Evolutionary conservation across 2,888 invertebrate genomes (phyloP).

Genomic region (Acanthosepion lycidas): DNA sequence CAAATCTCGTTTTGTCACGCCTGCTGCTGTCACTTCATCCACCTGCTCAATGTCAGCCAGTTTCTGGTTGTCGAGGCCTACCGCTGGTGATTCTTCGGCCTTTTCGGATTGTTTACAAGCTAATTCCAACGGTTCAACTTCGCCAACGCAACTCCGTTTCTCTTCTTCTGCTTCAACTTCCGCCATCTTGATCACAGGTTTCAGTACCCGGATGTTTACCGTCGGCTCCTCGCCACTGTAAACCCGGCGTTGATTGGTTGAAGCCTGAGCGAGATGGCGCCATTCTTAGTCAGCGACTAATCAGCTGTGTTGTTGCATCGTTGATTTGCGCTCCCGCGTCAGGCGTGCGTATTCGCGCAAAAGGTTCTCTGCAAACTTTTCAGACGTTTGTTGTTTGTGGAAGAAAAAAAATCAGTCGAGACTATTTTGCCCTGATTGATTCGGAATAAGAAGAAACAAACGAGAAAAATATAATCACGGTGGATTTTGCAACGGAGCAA

Average conservation of each 20-base stretch:
- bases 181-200: slow-evolving; percentile 63
- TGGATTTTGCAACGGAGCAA: background rate
- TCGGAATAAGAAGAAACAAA: background rate
- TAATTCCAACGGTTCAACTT: background rate
- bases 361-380: slow-evolving; percentile 52
- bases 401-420: background rate
- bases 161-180: slow-evolving; percentile 52
- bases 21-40: slow-evolving; percentile 35
- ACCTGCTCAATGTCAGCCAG: slow-evolving; percentile 49
- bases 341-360: slow-evolving; percentile 55
- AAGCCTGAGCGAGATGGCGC: background rate
- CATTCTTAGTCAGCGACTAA: slow-evolving; percentile 34
- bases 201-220: slow-evolving; percentile 53
- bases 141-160: background rate
- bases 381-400: slow-evolving; percentile 52
- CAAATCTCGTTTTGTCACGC: slow-evolving; percentile 52
- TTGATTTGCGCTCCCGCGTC: slow-evolving; percentile 35
- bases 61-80: slow-evolving; percentile 52
- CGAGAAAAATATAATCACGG: background rate
- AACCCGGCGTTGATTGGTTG: slow-evolving; percentile 53
- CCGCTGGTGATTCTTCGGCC: slow-evolving; percentile 43
- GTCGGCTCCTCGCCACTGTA: background rate
- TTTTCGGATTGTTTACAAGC: background rate
- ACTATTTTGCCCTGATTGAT: background rate
- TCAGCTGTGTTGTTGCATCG: background rate